Evolutionary conservation across 2,797 vertebrate species (phyloP).

Genomic region (Diglossa cyanea): DNA sequence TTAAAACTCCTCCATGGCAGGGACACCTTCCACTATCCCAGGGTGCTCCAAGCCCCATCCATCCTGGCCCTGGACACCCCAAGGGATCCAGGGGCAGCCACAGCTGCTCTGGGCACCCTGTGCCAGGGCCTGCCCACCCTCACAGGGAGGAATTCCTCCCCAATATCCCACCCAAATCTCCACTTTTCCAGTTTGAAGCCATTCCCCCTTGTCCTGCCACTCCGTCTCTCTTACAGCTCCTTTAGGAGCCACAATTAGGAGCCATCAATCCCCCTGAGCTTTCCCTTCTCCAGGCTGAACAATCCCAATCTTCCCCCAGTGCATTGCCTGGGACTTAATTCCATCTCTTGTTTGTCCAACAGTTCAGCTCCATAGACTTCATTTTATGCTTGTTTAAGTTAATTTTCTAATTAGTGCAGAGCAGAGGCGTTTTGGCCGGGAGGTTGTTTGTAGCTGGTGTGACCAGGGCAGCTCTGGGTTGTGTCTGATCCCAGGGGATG

Average conservation of each 20-base stretch:
- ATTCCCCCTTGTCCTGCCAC: background rate
- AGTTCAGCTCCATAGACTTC: background rate
- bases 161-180: background rate
- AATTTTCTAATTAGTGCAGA: background rate
- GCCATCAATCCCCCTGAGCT: too few relatives aligned
- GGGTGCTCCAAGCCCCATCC: fast-evolving
- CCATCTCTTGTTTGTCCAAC: background rate
- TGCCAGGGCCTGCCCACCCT: too few relatives aligned
- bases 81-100: background rate
- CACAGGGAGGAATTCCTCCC: background rate
- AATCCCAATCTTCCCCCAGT: background rate
- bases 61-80: fast-evolving
- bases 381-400: background rate
- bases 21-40: background rate
- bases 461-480: background rate
- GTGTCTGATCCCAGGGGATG: background rate
- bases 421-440: background rate
- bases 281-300: background rate
- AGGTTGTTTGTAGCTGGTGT: background rate
- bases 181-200: background rate
- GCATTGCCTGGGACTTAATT: background rate
- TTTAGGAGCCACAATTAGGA: background rate
- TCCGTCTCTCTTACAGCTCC: background rate
- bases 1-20: background rate
- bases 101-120: too few relatives aligned